Base-by-base conservation (phyloP, 2,797 vertebrate genomes). In the Pyrocephalus nanus region DNA sequence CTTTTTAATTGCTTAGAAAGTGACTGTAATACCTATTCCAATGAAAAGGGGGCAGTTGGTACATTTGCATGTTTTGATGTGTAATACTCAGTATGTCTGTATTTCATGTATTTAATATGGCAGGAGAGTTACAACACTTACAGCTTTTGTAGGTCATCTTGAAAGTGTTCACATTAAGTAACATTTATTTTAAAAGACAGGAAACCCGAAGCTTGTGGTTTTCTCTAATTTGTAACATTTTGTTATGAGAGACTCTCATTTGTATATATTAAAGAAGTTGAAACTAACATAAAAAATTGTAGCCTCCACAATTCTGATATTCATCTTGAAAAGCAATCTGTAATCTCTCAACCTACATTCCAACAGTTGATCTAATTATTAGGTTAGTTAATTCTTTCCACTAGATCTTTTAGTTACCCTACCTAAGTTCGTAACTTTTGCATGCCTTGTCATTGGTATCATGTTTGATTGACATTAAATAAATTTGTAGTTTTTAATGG, bases 151-250 rank as follows among this genome's bases (percentile, higher is more conserved):
- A 55, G 51, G 17, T 70, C 6, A 15, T 66, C 38, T 51, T 48
- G 23, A 62, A 77, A 75, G 27, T 25, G n/a, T 36, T 91, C 5
- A 2, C 54, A 12, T 25, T 67, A 26, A 51, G 9, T 79, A 45
- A 23, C 29, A 7, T 55, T 60, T 60, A 29, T 76, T 74, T 86
- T 69, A 58, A 65, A 80, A 72, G 38, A 34, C 1, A 0, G 14
- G 34, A 62, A 47, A 43, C 15, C 3, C 75, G 40, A 69, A 53
- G 7, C 5, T 73, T 15, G 3, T 0, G 0, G 1, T 65, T 73
- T 89, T 66, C 27, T 76, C 48, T 62, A 26, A 66, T 25, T 48
- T 34, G 8, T 64, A 65, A 21, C 3, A 4, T 64, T 91, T 60
- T 55, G 7, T 72, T 64, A 1, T 30, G 43, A 71, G 76, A 40